These are phyloP conservation scores for Sinopyrophorus schimmeli DNA, from an alignment of 2,888 invertebrate genomes.

Conservation along the genomic window DNA sequence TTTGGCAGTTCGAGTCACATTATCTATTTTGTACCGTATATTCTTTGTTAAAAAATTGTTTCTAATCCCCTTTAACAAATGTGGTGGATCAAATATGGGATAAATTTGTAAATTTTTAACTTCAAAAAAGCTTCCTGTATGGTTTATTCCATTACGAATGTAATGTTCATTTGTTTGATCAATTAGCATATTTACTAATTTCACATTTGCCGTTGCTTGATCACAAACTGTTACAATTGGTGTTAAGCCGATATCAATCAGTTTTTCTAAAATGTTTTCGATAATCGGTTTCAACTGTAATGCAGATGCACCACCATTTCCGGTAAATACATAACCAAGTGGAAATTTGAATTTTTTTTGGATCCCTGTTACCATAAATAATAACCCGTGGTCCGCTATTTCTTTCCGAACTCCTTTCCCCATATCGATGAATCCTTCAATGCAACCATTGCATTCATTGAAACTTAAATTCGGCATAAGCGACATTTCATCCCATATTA, in stretches of 20 bases:
- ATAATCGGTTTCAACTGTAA: not conserved
- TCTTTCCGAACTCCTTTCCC: conserved; percentile 19
- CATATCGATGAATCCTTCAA: conserved; percentile 22
- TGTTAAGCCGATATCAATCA: conserved; percentile 1
- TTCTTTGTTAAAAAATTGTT: conserved; percentile 7
- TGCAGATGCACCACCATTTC: not conserved
- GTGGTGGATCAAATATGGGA: conserved; percentile 6
- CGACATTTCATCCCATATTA: conserved; percentile 7
- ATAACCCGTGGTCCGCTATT: conserved; percentile 38
- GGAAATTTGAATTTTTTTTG: conserved; percentile 8
- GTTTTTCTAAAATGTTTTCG: not conserved
- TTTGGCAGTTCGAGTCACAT: not conserved
- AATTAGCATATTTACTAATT: not conserved
- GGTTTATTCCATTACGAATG: not conserved
- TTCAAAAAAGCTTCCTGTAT: not conserved
- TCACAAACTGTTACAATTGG: conserved; percentile 1
- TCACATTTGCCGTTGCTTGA: not conserved
- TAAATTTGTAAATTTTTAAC: not conserved
- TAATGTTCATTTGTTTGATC: not conserved
- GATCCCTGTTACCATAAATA: conserved; percentile 36
- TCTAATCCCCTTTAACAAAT: conserved; percentile 5
- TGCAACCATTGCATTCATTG: not conserved
- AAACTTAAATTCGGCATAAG: not conserved
- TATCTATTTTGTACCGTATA: not conserved
- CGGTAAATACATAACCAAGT: not conserved